A percentile compares a stretch with the other conserved stretches of the same genome.
phyloP scores from a whole-genome alignment of 2,888 invertebrate species.

The Leptinotarsa juncta region DNA sequence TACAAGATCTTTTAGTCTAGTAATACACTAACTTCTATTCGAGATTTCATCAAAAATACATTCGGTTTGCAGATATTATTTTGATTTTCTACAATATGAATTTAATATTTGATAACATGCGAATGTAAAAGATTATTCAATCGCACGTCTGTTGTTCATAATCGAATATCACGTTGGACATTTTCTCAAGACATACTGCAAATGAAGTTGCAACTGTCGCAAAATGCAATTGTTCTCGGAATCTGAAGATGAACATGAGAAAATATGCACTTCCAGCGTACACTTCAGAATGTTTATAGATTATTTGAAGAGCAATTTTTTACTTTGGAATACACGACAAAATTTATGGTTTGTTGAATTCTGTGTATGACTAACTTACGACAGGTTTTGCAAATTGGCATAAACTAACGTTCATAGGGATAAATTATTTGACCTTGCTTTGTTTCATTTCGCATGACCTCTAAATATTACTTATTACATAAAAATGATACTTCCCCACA shows the following conservation, averaged over 20 bases:
- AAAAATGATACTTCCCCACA: neutral
- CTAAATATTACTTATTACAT: constrained; percentile 4
- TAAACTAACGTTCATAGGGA: constrained; percentile 5
- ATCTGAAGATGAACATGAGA: constrained; percentile 10
- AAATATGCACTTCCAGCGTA: neutral
- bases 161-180: constrained; percentile 1
- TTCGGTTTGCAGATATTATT: too few relatives aligned
- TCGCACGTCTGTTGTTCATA: constrained; percentile 5
- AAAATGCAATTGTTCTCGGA: constrained; percentile 5
- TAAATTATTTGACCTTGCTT: constrained; percentile 20
- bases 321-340: neutral
- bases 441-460: constrained; percentile 21
- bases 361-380: neutral
- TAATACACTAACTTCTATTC: too few relatives aligned
- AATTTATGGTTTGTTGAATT: neutral
- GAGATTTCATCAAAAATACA: too few relatives aligned
- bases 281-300: neutral
- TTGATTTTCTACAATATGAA: too few relatives aligned
- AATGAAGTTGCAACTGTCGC: neutral
- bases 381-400: constrained; percentile 6
- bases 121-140: neutral
- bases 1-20: too few relatives aligned
- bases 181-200: neutral
- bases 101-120: too few relatives aligned
- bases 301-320: neutral